Conservation (phyloP, 2,888 invertebrate species). For the Apeira syringaria region DNA sequence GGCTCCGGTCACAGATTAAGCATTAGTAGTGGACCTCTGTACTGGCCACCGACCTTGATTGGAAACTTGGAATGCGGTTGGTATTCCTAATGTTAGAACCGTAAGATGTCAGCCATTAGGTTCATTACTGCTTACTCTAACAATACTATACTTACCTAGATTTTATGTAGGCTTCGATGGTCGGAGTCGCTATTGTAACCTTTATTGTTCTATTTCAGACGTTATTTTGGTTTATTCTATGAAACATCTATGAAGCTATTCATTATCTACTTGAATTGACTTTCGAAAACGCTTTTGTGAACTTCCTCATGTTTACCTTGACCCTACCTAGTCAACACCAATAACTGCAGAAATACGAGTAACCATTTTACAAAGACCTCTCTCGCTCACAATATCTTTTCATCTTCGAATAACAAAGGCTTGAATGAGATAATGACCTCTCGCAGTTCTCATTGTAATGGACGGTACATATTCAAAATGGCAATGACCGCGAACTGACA, state of each 20-base stretch:
- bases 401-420: constrained; percentile 10
- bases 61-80: constrained; percentile 66
- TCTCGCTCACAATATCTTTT: constrained; percentile 16
- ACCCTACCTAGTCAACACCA: constrained; percentile 11
- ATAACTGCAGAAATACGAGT: constrained; percentile 33
- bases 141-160: constrained; percentile 15
- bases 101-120: constrained; percentile 43
- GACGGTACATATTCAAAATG: constrained; percentile 51
- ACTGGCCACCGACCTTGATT: constrained; percentile 66
- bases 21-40: background rate
- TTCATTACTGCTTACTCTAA: constrained; percentile 33
- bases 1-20: constrained; percentile 18
- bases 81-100: constrained; percentile 40
- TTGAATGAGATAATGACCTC: constrained; percentile 36
- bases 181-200: constrained; percentile 9
- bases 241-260: background rate
- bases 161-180: background rate
- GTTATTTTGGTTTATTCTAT: background rate
- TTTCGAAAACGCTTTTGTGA: background rate
- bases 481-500: constrained; percentile 58
- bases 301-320: constrained; percentile 11
- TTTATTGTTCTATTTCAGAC: background rate
- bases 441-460: constrained; percentile 34
- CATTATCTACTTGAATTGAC: background rate
- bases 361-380: constrained; percentile 35